Conservation (phyloP, 2,888 invertebrate species). For the Physocephala rufipes region DNA sequence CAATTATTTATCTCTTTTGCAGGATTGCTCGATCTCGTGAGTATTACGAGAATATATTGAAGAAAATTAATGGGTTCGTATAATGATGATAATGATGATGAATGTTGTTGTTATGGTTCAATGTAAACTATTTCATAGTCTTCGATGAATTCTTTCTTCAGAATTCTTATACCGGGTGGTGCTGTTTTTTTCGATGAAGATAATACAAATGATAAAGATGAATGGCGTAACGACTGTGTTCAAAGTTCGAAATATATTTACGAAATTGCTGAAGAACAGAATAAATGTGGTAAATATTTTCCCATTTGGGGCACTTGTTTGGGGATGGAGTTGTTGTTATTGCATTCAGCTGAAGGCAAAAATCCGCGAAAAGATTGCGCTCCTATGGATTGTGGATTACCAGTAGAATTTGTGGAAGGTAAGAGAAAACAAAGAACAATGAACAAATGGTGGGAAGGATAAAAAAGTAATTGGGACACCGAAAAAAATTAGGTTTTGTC, state of each 20-base stretch:
- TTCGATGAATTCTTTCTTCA: constrained; percentile 54
- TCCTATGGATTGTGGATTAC: constrained; percentile 70
- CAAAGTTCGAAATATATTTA: constrained; percentile 71
- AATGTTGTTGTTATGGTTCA: neutral
- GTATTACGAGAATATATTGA: constrained; percentile 72
- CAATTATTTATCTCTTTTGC: constrained; percentile 51
- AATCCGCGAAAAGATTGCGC: constrained; percentile 71
- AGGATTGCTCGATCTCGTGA: constrained; percentile 70
- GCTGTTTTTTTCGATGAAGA: constrained; percentile 68
- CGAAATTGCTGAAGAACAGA: constrained; percentile 73
- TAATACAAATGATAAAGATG: constrained; percentile 31
- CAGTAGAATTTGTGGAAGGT: constrained; percentile 75
- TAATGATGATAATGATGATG: neutral
- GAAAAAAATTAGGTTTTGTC: no score
- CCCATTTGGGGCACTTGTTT: constrained; percentile 90
- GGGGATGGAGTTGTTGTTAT: constrained; percentile 82
- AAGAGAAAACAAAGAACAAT: constrained; percentile 43
- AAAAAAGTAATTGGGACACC: no score
- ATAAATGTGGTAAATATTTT: constrained; percentile 76
- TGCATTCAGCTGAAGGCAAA: constrained; percentile 69
- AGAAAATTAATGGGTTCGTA: constrained; percentile 74
- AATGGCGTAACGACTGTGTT: constrained; percentile 71
- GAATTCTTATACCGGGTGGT: constrained; percentile 85
- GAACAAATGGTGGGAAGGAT: no score
- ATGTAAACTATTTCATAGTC: neutral